Percentiles rank a stretch among this genome's conserved stretches.
Conservation (phyloP, 2,113 vertebrate genomes). For the Sinocyclocheilus anshuiensis region DNA sequence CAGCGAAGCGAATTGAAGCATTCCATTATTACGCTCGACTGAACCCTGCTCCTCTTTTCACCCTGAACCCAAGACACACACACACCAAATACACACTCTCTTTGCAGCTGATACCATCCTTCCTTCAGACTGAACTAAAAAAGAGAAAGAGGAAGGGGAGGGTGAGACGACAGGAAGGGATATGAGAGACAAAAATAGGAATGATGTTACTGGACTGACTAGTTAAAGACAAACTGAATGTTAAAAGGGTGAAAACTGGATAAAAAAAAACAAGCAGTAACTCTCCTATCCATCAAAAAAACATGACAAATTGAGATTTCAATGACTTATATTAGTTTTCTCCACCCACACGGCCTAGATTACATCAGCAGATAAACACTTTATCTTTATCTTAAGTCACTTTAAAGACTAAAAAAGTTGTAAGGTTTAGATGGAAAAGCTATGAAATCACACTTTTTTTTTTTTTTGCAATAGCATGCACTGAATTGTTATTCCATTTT, state of each 20-base stretch:
- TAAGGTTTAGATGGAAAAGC: neutral
- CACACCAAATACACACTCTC: conserved; percentile 58
- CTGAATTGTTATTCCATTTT: neutral
- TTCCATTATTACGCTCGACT: conserved; percentile 72
- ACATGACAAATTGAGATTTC: neutral
- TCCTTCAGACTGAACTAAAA: conserved; percentile 27
- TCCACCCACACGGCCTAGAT: neutral
- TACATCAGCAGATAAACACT: neutral
- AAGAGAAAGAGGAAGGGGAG: conserved; percentile 3
- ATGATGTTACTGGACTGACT: neutral
- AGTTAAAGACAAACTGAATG: neutral
- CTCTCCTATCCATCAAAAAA: neutral
- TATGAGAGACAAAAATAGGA: conserved; percentile 25
- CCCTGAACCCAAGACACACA: conserved; percentile 55
- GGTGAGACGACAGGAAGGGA: conserved; percentile 23
- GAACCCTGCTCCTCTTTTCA: conserved; percentile 39
- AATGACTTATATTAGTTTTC: neutral
- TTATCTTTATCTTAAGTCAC: neutral
- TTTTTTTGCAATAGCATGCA: neutral
- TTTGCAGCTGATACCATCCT: conserved; percentile 43
- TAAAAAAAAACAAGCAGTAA: neutral
- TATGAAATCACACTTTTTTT: neutral
- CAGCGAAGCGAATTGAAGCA: conserved; percentile 79
- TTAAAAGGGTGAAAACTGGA: neutral
- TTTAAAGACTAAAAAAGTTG: neutral